phyloP scores from a whole-genome alignment of 2,888 invertebrate species.

The Laothoe populi region DNA sequence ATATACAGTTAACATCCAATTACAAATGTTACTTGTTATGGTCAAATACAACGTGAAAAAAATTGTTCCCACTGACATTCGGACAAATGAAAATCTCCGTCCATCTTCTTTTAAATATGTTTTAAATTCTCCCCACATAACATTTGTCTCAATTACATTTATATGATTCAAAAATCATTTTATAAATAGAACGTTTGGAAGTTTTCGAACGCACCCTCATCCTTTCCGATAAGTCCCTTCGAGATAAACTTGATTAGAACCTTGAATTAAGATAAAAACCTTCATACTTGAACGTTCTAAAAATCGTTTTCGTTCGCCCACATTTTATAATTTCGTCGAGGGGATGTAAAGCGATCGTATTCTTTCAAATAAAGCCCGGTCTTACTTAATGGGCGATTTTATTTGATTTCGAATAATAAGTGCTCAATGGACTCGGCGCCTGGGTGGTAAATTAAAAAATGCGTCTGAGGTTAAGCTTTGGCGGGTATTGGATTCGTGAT shows the following conservation, averaged over 20 bases:
- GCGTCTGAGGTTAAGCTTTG: constrained; percentile 16
- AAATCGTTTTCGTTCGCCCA: constrained; percentile 45
- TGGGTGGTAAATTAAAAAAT: constrained; percentile 24
- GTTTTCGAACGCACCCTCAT: constrained; percentile 37
- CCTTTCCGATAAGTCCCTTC: constrained; percentile 26
- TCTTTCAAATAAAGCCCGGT: constrained; percentile 23
- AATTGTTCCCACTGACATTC: not conserved
- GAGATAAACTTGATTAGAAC: constrained; percentile 58
- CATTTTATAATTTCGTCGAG: constrained; percentile 35
- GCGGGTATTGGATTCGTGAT: constrained; percentile 17
- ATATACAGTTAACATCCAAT: too few species aligned
- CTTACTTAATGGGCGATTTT: constrained; percentile 27
- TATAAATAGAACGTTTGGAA: constrained; percentile 37
- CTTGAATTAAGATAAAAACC: constrained; percentile 39
- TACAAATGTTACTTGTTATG: too few species aligned
- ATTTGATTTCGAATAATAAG: constrained; percentile 26
- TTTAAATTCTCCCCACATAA: not conserved
- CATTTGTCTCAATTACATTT: not conserved
- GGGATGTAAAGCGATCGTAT: constrained; percentile 29
- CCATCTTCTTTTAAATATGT: not conserved
- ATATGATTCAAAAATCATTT: not conserved
- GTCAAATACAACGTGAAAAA: not conserved
- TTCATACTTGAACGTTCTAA: constrained; percentile 43
- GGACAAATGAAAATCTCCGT: not conserved
- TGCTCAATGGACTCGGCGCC: constrained; percentile 25